Evolutionary conservation across 2,888 invertebrate genomes (phyloP).

Genomic region (Ophion obscuratus): DNA sequence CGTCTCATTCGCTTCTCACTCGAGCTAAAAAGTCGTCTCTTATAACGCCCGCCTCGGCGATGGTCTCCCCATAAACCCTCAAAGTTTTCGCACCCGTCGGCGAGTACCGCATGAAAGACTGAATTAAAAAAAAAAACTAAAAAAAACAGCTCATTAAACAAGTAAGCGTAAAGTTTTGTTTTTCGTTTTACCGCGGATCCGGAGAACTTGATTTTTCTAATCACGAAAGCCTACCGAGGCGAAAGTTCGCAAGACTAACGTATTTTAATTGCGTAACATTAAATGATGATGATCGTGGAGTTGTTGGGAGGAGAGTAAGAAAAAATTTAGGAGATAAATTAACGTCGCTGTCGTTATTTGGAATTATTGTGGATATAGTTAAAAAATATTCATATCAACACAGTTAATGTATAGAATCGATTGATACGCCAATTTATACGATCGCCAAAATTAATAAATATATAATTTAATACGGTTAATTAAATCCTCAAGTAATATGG

Average conservation of each 20-base stretch:
- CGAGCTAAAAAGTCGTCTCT: slow-evolving; percentile 48
- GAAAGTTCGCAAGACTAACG: not conserved
- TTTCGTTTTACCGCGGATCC: not conserved
- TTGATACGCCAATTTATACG: no score
- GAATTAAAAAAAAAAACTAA: not conserved
- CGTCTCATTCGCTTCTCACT: slow-evolving; percentile 48
- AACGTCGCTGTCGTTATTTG: no score
- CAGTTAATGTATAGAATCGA: no score
- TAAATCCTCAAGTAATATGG: no score
- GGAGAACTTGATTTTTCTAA: not conserved
- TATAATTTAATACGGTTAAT: no score
- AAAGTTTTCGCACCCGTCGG: slow-evolving; percentile 59
- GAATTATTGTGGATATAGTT: no score
- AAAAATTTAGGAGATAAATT: no score
- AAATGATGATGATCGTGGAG: no score
- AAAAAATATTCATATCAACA: no score
- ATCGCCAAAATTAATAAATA: no score
- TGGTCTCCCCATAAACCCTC: slow-evolving; percentile 34
- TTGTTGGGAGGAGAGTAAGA: no score
- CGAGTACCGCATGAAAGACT: slow-evolving; percentile 26
- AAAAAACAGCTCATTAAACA: slow-evolving; percentile 14
- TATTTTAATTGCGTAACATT: no score
- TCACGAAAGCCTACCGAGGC: not conserved
- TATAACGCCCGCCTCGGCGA: slow-evolving; percentile 23
- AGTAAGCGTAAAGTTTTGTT: slow-evolving; percentile 45